Percentiles rank a stretch among this genome's conserved stretches.
Evolutionary conservation across 92 coral and sea anemone genomes (phyloP).

Genomic region (Phenganax stokvisi): DNA sequence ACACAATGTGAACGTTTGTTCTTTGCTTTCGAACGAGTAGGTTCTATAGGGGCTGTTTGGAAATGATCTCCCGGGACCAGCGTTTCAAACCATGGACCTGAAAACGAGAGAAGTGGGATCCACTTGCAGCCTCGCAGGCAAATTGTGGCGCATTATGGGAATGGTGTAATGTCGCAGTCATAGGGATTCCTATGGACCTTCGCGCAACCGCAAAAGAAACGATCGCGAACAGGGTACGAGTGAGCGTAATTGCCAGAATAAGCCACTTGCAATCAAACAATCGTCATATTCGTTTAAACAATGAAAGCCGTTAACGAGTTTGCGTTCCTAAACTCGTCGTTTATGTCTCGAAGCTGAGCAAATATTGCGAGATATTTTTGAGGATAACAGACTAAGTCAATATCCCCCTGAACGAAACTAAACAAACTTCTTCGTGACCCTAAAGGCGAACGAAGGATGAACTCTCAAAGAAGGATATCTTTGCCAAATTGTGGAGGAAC

Average conservation of each 20-base stretch:
- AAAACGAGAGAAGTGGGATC: too few species aligned
- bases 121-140: too few species aligned
- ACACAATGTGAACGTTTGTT: neutral
- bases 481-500: too few species aligned
- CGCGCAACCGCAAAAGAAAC: too few species aligned
- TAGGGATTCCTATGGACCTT: too few species aligned
- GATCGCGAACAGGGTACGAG: too few species aligned
- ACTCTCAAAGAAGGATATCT: too few species aligned
- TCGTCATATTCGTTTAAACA: neutral
- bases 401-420: slow-evolving; percentile 18
- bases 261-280: neutral
- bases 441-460: neutral
- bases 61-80: neutral
- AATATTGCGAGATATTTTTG: slow-evolving; percentile 16
- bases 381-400: slow-evolving; percentile 11
- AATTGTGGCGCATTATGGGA: too few species aligned
- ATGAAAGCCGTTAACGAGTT: slow-evolving; percentile 6
- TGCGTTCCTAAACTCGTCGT: slow-evolving; percentile 8
- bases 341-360: neutral
- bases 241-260: neutral
- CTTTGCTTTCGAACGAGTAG: neutral
- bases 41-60: neutral
- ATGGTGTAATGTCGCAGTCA: too few species aligned
- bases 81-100: too few species aligned
- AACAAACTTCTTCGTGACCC: neutral